Conservation (phyloP, 2,888 invertebrate species). For the Oxycera nigricornis region DNA sequence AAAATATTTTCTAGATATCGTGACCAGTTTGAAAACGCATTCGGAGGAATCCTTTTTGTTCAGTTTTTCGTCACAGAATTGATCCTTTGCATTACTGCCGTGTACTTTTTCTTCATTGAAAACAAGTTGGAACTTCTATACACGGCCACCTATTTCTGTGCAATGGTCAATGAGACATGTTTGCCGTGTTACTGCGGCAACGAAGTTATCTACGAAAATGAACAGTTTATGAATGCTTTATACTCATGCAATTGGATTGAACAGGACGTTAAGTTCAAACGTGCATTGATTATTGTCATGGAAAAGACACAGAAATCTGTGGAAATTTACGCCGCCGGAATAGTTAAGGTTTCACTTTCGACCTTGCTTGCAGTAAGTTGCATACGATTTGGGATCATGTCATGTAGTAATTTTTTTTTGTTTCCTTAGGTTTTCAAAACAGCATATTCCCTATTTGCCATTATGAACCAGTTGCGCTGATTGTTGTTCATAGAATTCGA, state of each 20-base stretch:
- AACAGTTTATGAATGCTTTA: constrained; percentile 17
- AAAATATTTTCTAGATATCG: constrained; percentile 1
- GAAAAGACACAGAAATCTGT: constrained; percentile 1
- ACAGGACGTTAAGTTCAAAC: constrained; percentile 15
- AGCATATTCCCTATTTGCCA: constrained; percentile 21
- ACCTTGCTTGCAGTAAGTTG: constrained; percentile 5
- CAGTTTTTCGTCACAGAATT: constrained; percentile 7
- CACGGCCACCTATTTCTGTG: background rate
- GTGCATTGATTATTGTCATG: constrained; percentile 23
- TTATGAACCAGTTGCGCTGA: constrained; percentile 14
- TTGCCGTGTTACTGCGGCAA: constrained; percentile 35
- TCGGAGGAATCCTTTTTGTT: background rate
- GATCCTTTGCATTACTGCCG: background rate
- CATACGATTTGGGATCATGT: background rate
- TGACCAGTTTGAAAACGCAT: background rate
- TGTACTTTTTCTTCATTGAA: background rate
- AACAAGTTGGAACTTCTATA: background rate
- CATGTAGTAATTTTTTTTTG: background rate
- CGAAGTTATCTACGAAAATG: constrained; percentile 14
- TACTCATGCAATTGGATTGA: constrained; percentile 41
- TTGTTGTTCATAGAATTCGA: too few relatives aligned
- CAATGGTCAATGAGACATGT: background rate
- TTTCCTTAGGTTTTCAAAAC: constrained; percentile 8
- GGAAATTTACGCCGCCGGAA: constrained; percentile 27
- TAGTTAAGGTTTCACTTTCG: background rate